phyloP scores from a whole-genome alignment of 2,113 vertebrate species.

The Australoheros scitulus region DNA sequence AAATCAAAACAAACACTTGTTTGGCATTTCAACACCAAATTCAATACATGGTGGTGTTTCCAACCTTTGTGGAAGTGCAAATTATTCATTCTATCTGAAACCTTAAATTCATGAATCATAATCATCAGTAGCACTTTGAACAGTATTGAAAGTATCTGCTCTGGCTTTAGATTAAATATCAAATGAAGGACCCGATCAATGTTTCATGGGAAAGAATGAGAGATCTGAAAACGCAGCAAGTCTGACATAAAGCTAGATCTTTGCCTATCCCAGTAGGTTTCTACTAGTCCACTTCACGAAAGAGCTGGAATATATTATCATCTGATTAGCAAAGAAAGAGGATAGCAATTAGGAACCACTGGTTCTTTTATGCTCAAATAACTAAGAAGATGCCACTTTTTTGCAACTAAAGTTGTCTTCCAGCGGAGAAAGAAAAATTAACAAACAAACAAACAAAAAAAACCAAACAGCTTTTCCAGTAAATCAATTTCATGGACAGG shows the following conservation, averaged over 20 bases:
- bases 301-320: constrained; percentile 66
- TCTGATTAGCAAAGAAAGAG: constrained; percentile 57
- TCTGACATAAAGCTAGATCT: constrained; percentile 32
- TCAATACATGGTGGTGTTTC: not conserved
- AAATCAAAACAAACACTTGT: not conserved
- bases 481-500: not conserved
- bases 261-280: constrained; percentile 36
- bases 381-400: not conserved
- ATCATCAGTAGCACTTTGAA: not conserved
- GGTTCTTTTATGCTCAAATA: not conserved
- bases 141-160: constrained; percentile 22
- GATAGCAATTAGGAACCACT: constrained; percentile 43
- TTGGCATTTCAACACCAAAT: not conserved
- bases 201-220: constrained; percentile 60
- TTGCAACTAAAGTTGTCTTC: too few relatives aligned
- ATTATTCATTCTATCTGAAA: not conserved
- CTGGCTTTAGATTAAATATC: constrained; percentile 19
- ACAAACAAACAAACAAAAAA: too few relatives aligned
- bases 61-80: not conserved
- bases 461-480: not conserved
- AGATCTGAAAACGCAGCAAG: constrained; percentile 16
- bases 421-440: too few relatives aligned
- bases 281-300: constrained; percentile 23
- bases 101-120: constrained; percentile 3
- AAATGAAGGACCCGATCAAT: constrained; percentile 50